Base-by-base conservation (phyloP, 2,113 vertebrate genomes). In the Triplophysa tibetana region DNA sequence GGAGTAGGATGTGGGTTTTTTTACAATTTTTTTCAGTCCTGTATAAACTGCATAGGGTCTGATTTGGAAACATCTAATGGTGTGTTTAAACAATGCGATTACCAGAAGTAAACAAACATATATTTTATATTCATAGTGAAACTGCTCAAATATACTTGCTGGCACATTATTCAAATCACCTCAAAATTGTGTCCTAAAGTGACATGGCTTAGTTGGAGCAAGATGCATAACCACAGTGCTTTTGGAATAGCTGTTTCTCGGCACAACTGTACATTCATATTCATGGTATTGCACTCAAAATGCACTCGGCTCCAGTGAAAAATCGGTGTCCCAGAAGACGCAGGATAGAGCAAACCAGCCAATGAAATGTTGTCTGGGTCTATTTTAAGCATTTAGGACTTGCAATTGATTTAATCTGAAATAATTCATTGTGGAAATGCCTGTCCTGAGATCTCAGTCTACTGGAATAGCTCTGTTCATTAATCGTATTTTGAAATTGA, bases 371-470 rank as follows among this genome's bases (percentile, higher is more conserved):
- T 41, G 60, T 52, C 67, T 80, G 50, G 66, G 67, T 77, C 73
- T 83, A 77, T 83, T 83, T 80, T 83, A 80, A 80, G 69, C 82
- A 77, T 75, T 83, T 80, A 77, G 78, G 52, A 72, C 67, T 78
- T 68, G 29, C 74, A 73, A 81, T 73, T 84, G 78, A 84, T 81
- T 77, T 77, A 84, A 84, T 81, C 78, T 77, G 63, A 41, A 80
- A 77, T 74, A 80, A 81, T 81, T 81, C 62, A 80, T 84, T 84
- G 80, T 68, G 82, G 52, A 81, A 78, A 84, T 81, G 82, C 75
- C 82, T 83, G 64, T 65, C 72, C 50, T 75, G 82, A 75, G 52
- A 81, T 80, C 54, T 7, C 29, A 21, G 54, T 63, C 62, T 41
- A 77, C 82, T 81, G 68, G 62, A 77, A 67, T 70, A 77, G 52